Base-by-base conservation (phyloP, 1,140 invertebrate genomes). In the Drosophila tsacasi region DNA sequence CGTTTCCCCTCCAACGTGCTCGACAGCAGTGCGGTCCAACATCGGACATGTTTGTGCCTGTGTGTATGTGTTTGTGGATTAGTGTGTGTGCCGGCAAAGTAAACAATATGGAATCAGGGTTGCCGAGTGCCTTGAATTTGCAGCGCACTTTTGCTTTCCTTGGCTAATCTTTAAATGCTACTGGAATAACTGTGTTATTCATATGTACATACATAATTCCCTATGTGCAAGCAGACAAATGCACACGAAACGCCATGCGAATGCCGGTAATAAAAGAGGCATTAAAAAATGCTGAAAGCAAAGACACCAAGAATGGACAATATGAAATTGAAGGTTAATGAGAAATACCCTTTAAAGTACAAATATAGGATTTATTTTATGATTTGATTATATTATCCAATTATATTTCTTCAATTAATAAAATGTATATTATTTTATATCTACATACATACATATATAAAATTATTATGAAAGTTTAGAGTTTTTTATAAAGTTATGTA, bases 1-100 rank as follows among this genome's bases (percentile, higher is more conserved):
- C 71, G 25, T 68, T 87, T 87, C 83, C 83, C 83, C 83, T 87
- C 30, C 54, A 87, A 86, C 80, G 52, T 69, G 84, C 54, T 84
- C 62, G 46, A 50, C 76, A 23, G 67, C 73, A 15, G 13, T 3
- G 10, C 2, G 13, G n/a, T 12, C 0, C 9, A 52, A 5, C 44
- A 52, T 37, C 23, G n/a, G 23, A 13, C 64, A n/a, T 3, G 64
- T 49, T 63, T 37, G 27, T 46, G 13, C 12, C 25, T 40, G 21
- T 40, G 17, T 68, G 35, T 47, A 3, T 44, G 42, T 21, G 42
- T 6, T 6, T 37, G 50, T 46, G 40, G n/a, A n/a, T n/a, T n/a
- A 30, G 30, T 15, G 47, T 47, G 39, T 39, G 74, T 42, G 75
- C 84, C 83, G 84, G 83, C 83, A 87, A 87, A 87, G 79, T 86